Conservation (phyloP, 2,797 vertebrate species). For the Notamacropus eugenii region DNA sequence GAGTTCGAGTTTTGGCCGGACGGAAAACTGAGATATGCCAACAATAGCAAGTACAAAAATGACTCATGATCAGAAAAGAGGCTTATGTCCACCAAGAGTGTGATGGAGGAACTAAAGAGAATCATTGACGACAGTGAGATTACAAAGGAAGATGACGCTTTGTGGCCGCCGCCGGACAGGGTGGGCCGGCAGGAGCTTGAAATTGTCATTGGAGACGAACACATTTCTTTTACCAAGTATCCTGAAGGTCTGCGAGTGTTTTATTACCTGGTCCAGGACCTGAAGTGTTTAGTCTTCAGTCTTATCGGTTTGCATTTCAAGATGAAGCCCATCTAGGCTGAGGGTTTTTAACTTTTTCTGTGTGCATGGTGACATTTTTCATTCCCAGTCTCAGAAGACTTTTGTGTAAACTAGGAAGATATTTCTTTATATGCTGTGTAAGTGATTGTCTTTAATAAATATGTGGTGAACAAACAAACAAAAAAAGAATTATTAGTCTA, state of each 20-base stretch:
- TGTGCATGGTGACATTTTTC: constrained; percentile 58
- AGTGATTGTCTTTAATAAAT: constrained; percentile 84
- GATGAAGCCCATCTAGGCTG: constrained; percentile 97
- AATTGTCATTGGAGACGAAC: constrained; percentile 98
- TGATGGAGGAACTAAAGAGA: constrained; percentile 99
- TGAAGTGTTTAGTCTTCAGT: constrained; percentile 99
- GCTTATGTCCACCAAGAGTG: constrained; percentile 98
- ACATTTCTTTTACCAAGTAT: constrained; percentile 99
- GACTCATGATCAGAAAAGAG: constrained; percentile 99
- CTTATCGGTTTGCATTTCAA: constrained; percentile 99
- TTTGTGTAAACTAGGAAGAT: constrained; percentile 81
- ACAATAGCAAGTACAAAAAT: constrained; percentile 99
- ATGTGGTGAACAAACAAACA: constrained; percentile 32
- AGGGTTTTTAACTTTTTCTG: background rate
- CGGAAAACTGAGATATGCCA: constrained; percentile 96
- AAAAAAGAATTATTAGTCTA: background rate
- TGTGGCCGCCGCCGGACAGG: constrained; percentile 98
- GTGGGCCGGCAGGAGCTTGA: constrained; percentile 99
- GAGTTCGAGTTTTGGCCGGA: constrained; percentile 98
- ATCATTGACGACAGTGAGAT: constrained; percentile 99
- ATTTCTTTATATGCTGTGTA: constrained; percentile 79
- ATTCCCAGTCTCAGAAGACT: constrained; percentile 66
- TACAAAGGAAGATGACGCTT: constrained; percentile 98
- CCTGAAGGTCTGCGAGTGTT: constrained; percentile 98
- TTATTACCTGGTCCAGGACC: constrained; percentile 99